These are phyloP conservation scores for Hypselothyrea guttata DNA, from an alignment of 2,888 invertebrate genomes.

Conservation along the genomic window DNA sequence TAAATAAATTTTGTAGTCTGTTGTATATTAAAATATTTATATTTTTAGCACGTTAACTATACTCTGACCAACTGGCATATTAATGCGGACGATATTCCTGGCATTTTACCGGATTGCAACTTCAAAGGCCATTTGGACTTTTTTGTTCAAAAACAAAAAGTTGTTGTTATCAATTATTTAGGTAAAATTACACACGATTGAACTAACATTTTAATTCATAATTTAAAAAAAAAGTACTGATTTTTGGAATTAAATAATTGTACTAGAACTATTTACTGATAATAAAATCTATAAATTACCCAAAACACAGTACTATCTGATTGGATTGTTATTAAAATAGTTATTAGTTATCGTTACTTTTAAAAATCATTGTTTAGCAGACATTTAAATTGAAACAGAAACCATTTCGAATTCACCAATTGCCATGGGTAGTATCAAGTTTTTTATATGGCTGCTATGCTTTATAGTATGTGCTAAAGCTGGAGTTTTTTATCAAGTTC, in stretches of 20 bases:
- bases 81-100: not conserved
- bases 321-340: too few species aligned
- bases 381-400: not conserved
- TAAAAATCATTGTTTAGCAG: not conserved
- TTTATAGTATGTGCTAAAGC: not conserved
- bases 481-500: not conserved
- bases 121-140: constrained; percentile 1
- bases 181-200: too few species aligned
- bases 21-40: too few species aligned
- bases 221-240: too few species aligned
- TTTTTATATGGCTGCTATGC: not conserved
- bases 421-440: not conserved
- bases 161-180: not conserved
- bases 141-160: not conserved
- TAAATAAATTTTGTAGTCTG: too few species aligned
- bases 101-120: constrained; percentile 1
- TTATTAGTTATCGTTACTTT: too few species aligned
- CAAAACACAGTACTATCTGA: too few species aligned
- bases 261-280: too few species aligned
- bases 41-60: constrained; percentile 2
- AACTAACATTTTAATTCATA: too few species aligned
- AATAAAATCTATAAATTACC: too few species aligned
- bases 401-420: not conserved
- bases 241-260: too few species aligned
- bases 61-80: not conserved